These are phyloP conservation scores for Caenorhabditis remanei DNA, from an alignment of 1,140 invertebrate genomes.

Conservation along the genomic window DNA sequence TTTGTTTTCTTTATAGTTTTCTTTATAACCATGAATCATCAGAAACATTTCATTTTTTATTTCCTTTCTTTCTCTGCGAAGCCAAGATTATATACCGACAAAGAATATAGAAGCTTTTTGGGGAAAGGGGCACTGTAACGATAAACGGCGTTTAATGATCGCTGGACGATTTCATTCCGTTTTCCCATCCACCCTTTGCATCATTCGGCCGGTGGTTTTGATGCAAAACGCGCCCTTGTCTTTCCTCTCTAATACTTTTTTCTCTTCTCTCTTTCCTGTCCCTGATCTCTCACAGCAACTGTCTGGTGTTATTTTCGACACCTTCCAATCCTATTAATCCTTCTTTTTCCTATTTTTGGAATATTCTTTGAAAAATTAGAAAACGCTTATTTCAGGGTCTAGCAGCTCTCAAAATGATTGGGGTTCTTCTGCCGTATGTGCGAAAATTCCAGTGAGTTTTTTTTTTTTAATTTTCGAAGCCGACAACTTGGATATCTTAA, in stretches of 20 bases:
- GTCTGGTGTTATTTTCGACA: constrained; percentile 32
- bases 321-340: not conserved
- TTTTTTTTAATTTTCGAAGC: not conserved
- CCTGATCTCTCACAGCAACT: not conserved
- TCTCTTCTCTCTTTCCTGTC: not conserved
- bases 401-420: constrained; percentile 36
- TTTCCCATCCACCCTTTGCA: constrained; percentile 46
- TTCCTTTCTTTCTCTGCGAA: not conserved
- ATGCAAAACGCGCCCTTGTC: constrained; percentile 19
- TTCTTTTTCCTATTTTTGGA: not conserved
- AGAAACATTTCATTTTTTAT: not conserved
- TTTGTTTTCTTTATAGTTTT: not conserved
- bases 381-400: constrained; percentile 7
- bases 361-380: not conserved
- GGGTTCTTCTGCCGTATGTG: constrained; percentile 50
- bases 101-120: not conserved
- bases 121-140: not conserved
- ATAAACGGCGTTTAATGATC: constrained; percentile 43
- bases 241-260: constrained; percentile 10
- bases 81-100: not conserved
- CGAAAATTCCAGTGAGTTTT: constrained; percentile 46
- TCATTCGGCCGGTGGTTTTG: constrained; percentile 26
- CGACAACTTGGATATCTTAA: constrained; percentile 78
- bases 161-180: constrained; percentile 34
- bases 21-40: constrained; percentile 40